Evolutionary conservation across 1,140 invertebrate genomes (phyloP).

Genomic region (Teleogryllus occipitalis): DNA sequence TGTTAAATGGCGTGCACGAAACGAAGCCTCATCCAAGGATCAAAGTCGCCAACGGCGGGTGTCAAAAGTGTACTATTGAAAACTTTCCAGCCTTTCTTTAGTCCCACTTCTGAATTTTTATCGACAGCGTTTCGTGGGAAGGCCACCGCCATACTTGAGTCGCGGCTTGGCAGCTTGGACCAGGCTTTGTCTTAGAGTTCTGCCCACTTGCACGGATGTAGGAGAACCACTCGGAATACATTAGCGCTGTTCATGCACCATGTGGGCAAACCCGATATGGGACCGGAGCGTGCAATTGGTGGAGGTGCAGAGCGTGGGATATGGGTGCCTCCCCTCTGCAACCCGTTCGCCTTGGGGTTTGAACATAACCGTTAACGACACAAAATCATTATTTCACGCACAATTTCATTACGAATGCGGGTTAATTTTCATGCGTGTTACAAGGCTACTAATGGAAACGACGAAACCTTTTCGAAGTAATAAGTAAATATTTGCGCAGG

Average conservation of each 20-base stretch:
- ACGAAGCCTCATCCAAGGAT: too few species aligned
- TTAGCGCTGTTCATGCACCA: background rate
- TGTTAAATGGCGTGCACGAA: too few species aligned
- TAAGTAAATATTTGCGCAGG: too few species aligned
- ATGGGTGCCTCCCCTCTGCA: background rate
- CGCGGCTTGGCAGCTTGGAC: too few species aligned
- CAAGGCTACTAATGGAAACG: background rate
- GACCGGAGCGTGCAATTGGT: background rate
- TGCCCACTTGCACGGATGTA: background rate
- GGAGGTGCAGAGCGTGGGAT: background rate
- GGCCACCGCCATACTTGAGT: too few species aligned
- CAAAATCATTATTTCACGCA: background rate
- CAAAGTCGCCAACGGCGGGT: too few species aligned
- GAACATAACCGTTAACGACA: background rate
- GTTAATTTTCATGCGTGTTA: background rate
- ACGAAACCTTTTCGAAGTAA: too few species aligned
- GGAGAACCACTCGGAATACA: background rate
- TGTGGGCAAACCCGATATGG: background rate
- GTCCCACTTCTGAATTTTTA: too few species aligned
- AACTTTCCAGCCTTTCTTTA: too few species aligned
- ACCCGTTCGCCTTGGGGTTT: background rate
- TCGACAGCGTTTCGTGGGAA: too few species aligned
- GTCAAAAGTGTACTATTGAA: too few species aligned
- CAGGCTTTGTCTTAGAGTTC: too few species aligned
- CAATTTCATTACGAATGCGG: background rate